Evolutionary conservation across 2,113 vertebrate genomes (phyloP), one percentile per base, ranked within the genome.

Genomic region (Phalacrocorax aristotelis): DNA sequence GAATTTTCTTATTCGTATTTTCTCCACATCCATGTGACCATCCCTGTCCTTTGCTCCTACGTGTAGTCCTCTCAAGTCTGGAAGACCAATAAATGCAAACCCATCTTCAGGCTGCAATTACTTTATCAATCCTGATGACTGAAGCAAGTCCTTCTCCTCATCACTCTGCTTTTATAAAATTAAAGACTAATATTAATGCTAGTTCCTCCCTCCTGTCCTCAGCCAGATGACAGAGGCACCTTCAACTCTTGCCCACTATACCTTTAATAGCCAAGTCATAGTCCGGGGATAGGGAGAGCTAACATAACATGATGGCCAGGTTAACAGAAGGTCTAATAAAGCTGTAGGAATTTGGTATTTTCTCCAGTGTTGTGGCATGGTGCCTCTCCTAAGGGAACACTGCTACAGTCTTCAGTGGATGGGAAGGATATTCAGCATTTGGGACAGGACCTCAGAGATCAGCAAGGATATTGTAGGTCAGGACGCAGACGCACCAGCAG

Each of bases 1-100:
- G 58, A 48, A 77, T 58, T 80, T 78, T 77, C 46, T 20, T 72
- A 4, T 44, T 80, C 9, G 2, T 5, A 5, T 79, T 78, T 82
- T 17, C 32, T 86, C 38, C 10, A 3, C 32, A 88, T 38, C 26
- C 0, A 0, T 44, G 19, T 49, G 42, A 78, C 36, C 19, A 42
- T 29, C 48, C 11, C 4, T 51, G 34, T 74, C 38, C 55, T 81
- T 82, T 82, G 21, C 17, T 70, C 21, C 44, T 75, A 20, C 0
- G 2, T 12, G 13, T 48, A 64, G 30, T 44, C 40, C 36, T 87
- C 27, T 79, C 40, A 76, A 42, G 52, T 42, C 27, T 61, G 55
- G 10, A 68, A 65, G 23, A 83, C 15, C 61, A 76, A 42, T 18
- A 84, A 87, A 82, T 61, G 70, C 61, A 92, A 81, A 78, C 19